Evolutionary conservation across 1,140 invertebrate genomes (phyloP).

Genomic region (Papilio machaon): DNA sequence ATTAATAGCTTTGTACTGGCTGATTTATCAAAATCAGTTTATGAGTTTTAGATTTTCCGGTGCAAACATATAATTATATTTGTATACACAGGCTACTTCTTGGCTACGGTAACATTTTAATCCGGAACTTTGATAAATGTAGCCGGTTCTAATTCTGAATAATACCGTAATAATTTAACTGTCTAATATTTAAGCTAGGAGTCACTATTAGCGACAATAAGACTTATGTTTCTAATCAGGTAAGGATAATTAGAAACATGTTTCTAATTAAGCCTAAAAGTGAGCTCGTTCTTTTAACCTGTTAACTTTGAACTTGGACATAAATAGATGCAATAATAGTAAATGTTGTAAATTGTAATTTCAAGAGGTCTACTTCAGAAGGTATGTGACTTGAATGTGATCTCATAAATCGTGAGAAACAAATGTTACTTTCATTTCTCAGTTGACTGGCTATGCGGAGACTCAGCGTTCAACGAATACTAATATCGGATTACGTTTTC

Average conservation of each 20-base stretch:
- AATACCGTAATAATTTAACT: too few species aligned
- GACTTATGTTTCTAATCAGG: too few species aligned
- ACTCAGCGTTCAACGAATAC: constrained; percentile 16
- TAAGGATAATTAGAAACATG: not conserved
- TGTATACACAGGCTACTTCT: too few species aligned
- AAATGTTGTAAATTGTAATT: constrained; percentile 22
- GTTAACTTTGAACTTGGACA: not conserved
- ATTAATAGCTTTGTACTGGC: too few species aligned
- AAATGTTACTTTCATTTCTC: constrained; percentile 35
- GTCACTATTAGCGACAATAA: too few species aligned
- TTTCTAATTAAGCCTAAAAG: not conserved
- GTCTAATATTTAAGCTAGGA: too few species aligned
- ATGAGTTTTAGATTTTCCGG: too few species aligned
- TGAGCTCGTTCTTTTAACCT: not conserved
- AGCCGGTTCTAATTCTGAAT: too few species aligned
- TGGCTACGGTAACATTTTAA: too few species aligned
- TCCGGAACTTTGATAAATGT: too few species aligned
- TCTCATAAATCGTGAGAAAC: constrained; percentile 30
- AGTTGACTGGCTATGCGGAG: constrained; percentile 23
- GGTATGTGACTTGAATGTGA: constrained; percentile 28
- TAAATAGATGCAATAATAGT: not conserved
- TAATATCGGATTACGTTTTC: constrained; percentile 26
- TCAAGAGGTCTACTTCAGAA: constrained; percentile 9
- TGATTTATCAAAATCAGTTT: too few species aligned
- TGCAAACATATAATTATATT: too few species aligned